Evolutionary conservation across 37 sponge, comb jelly and placozoan species (phyloP).

Genomic region (Spongia lamella): DNA sequence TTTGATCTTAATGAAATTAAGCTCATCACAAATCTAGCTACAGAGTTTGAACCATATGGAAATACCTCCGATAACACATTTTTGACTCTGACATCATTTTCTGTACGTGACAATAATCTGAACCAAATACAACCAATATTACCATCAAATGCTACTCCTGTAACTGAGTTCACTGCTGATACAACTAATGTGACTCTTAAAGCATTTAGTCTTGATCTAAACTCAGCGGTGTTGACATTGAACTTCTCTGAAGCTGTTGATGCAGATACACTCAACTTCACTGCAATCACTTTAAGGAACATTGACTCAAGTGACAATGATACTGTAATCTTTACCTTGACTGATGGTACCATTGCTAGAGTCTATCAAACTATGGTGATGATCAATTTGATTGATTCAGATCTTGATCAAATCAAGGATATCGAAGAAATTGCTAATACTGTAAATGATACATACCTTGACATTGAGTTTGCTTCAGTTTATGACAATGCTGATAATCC

Average conservation of each 20-base stretch:
- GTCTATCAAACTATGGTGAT: conserved; percentile 43
- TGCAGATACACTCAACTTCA: conserved; percentile 44
- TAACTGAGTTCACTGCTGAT: conserved; percentile 52
- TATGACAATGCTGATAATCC: conserved; percentile 70
- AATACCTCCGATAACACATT: conserved; percentile 53
- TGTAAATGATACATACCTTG: conserved; percentile 63
- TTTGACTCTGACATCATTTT: conserved; percentile 45
- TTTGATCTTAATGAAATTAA: conserved; percentile 75
- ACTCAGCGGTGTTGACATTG: conserved; percentile 60
- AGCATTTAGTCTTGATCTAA: conserved; percentile 67
- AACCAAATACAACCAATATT: conserved; percentile 45
- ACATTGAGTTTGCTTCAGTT: conserved; percentile 41
- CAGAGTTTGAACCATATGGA: conserved; percentile 20
- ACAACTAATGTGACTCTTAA: conserved; percentile 54
- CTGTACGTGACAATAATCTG: conserved; percentile 66
- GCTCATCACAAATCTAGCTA: conserved; percentile 36
- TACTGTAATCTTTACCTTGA: conserved; percentile 28
- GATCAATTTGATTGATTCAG: conserved; percentile 50
- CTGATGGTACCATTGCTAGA: conserved; percentile 44
- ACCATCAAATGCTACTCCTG: conserved; percentile 25
- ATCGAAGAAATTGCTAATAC: conserved; percentile 45
- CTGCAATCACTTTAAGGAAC: conserved; percentile 36
- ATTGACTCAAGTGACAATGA: conserved; percentile 33
- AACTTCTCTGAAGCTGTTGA: conserved; percentile 82
- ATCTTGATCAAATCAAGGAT: conserved; percentile 78